phyloP scores from a whole-genome alignment of 2,113 vertebrate genomes.

The Chelonoidis abingdonii region DNA sequence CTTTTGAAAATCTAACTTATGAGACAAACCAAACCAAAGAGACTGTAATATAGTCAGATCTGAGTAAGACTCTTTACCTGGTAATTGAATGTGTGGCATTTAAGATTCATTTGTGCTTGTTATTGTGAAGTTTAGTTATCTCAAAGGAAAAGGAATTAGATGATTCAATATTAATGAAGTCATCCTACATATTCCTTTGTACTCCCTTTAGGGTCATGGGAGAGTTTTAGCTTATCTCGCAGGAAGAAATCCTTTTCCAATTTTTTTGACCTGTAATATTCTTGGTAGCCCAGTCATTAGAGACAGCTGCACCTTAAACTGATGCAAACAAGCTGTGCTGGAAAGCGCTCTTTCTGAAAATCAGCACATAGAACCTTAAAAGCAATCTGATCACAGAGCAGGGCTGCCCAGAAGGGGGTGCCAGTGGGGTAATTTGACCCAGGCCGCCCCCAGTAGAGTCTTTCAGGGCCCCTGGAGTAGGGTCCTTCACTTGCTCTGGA shows the following conservation, averaged over 20 bases:
- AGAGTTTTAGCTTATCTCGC: not conserved
- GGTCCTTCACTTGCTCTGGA: too few relatives aligned
- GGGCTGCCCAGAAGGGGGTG: too few relatives aligned
- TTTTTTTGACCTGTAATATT: not conserved
- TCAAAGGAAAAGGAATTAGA: not conserved
- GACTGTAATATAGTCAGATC: not conserved
- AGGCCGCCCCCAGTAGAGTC: too few relatives aligned
- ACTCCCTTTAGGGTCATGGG: not conserved
- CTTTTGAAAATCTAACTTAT: not conserved
- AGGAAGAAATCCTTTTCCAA: not conserved
- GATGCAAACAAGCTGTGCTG: accelerated
- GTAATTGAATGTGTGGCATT: not conserved
- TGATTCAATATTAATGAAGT: not conserved
- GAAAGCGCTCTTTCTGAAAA: not conserved
- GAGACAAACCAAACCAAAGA: not conserved
- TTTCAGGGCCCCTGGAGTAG: too few relatives aligned
- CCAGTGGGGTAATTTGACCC: too few relatives aligned
- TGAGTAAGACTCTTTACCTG: not conserved
- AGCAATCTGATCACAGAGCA: not conserved
- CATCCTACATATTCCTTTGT: not conserved
- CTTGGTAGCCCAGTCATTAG: not conserved
- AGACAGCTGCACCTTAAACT: not conserved
- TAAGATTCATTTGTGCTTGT: accelerated
- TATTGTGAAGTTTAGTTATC: not conserved
- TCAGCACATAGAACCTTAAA: not conserved